Evolutionary conservation across 2,888 invertebrate species (phyloP).

Genomic region (Hypena proboscidalis): DNA sequence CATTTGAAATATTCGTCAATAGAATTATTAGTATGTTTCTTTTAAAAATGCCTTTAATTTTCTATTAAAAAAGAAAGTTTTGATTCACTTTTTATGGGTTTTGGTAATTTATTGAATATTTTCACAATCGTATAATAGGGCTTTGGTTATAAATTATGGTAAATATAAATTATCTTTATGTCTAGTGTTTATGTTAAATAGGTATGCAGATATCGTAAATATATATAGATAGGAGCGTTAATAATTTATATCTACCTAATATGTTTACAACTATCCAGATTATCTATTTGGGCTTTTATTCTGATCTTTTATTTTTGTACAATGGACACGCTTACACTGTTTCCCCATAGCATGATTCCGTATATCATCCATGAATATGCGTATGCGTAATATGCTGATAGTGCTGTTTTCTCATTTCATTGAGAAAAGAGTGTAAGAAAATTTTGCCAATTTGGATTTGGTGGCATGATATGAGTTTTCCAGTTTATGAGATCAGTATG

Average conservation of each 20-base stretch:
- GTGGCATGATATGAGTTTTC: no score
- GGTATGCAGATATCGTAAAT: not conserved
- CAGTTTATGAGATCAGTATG: no score
- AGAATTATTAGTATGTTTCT: no score
- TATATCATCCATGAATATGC: not conserved
- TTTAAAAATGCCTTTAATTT: no score
- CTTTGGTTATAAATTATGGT: not conserved
- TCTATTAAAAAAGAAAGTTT: no score
- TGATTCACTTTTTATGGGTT: no score
- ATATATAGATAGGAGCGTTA: not conserved
- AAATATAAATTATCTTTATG: not conserved
- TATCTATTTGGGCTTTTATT: not conserved
- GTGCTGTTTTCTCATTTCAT: not conserved
- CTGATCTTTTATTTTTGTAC: not conserved
- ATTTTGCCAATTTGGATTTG: no score
- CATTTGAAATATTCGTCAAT: no score
- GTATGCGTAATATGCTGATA: conserved; percentile 1
- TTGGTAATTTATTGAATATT: no score
- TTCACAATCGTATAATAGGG: no score
- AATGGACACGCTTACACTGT: not conserved
- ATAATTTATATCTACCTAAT: not conserved
- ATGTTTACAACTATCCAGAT: not conserved
- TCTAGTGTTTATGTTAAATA: not conserved
- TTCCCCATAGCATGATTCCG: not conserved
- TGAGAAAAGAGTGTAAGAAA: not conserved